Evolutionary conservation across 2,888 invertebrate species (phyloP).

Genomic region (Ramazzottius varieornatus): DNA sequence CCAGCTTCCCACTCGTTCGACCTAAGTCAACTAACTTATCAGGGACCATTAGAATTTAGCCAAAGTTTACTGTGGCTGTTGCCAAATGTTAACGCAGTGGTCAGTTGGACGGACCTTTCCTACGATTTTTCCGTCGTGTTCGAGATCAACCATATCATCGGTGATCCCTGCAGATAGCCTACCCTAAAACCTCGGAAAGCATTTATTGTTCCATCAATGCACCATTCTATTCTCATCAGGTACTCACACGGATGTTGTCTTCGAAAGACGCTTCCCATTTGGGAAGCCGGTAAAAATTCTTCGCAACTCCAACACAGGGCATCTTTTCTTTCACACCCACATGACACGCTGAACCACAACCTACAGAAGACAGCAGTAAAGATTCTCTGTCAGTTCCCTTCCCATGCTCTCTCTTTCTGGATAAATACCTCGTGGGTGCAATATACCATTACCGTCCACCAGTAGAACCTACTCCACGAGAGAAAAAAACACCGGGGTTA

Average conservation of each 20-base stretch:
- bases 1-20: not conserved
- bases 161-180: not conserved
- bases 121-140: not conserved
- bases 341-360: conserved; percentile 26
- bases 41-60: no score
- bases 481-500: not conserved
- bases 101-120: conserved; percentile 3
- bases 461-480: conserved; percentile 17
- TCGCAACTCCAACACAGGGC: conserved; percentile 26
- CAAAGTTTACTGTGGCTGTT: no score
- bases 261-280: not conserved
- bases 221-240: no score
- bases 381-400: no score
- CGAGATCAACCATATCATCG: not conserved
- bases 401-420: no score
- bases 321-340: conserved; percentile 22
- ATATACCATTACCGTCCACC: conserved; percentile 27
- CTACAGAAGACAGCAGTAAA: conserved; percentile 14
- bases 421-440: conserved; percentile 21
- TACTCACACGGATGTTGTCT: not conserved
- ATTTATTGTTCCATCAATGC: not conserved
- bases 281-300: conserved; percentile 21
- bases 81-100: not conserved
- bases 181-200: not conserved
- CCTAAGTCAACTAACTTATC: no score